Evolutionary conservation across 1,140 invertebrate species (phyloP).

Genomic region (Maniola jurtina): DNA sequence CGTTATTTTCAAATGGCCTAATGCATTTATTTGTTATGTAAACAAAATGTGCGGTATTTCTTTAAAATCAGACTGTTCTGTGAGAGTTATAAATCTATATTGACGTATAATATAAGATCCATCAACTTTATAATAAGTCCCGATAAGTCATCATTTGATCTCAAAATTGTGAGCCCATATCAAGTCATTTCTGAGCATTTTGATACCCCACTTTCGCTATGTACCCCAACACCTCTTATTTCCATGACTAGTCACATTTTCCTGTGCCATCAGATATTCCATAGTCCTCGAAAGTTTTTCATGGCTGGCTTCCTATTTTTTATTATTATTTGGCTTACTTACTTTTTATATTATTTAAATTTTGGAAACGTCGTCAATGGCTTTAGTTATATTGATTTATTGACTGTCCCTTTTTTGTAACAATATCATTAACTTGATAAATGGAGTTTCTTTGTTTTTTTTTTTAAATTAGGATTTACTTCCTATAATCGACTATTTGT

Average conservation of each 20-base stretch:
- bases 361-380: no score
- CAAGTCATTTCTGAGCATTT: constrained; percentile 29
- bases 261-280: constrained; percentile 40
- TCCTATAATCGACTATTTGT: background rate
- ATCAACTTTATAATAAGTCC: constrained; percentile 34
- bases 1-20: constrained; percentile 45
- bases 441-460: background rate
- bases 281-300: background rate
- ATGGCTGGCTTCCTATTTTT: background rate
- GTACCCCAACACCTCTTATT: constrained; percentile 1
- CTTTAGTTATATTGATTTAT: no score
- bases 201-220: constrained; percentile 24
- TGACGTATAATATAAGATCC: constrained; percentile 28
- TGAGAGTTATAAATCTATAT: constrained; percentile 34
- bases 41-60: constrained; percentile 50
- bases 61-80: constrained; percentile 30
- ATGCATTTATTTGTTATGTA: constrained; percentile 26
- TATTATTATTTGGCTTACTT: background rate
- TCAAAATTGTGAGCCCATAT: constrained; percentile 62
- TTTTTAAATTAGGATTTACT: background rate
- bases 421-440: no score
- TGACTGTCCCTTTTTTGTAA: no score
- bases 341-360: background rate
- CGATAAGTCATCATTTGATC: constrained; percentile 55
- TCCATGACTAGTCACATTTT: constrained; percentile 43